phyloP scores from a whole-genome alignment of 2,888 invertebrate genomes.

The Brachypalpus laphriformis region DNA sequence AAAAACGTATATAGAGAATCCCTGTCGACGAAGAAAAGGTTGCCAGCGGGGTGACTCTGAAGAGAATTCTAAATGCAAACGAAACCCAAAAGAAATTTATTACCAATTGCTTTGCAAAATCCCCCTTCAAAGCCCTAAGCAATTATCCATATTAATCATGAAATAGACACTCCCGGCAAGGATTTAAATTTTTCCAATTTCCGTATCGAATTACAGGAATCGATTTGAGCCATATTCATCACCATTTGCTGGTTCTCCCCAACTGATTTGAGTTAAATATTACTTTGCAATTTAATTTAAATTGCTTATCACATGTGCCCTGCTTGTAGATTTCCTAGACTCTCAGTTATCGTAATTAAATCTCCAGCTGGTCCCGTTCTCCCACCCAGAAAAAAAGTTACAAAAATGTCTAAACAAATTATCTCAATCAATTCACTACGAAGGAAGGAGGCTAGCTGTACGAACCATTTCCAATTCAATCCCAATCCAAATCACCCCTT shows the following conservation, averaged over 20 bases:
- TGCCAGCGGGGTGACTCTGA: too few relatives aligned
- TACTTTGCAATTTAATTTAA: slow-evolving; percentile 1
- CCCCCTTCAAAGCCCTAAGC: background rate
- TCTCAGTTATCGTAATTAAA: slow-evolving; percentile 55
- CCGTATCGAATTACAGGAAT: slow-evolving; percentile 5
- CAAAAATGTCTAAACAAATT: slow-evolving; percentile 30
- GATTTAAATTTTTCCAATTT: background rate
- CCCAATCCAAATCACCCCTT: background rate
- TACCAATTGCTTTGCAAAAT: background rate
- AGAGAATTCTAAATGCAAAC: background rate
- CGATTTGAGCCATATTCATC: slow-evolving; percentile 43
- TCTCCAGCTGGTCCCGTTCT: slow-evolving; percentile 31
- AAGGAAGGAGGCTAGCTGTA: background rate
- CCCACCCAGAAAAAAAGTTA: background rate
- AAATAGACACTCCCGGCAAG: background rate
- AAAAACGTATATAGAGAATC: too few relatives aligned
- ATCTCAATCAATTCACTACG: slow-evolving; percentile 32
- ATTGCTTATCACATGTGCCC: slow-evolving; percentile 32
- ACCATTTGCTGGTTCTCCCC: slow-evolving; percentile 7
- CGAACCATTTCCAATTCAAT: background rate
- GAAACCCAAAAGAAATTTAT: background rate
- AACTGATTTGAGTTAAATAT: slow-evolving; percentile 15
- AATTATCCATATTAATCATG: slow-evolving; percentile 21
- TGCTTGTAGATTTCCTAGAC: background rate
- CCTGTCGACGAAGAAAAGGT: too few relatives aligned